Evolutionary conservation across 2,888 invertebrate species (phyloP), one percentile per base, ranked within the genome.

Genomic region (Tryphoninae sp.): DNA sequence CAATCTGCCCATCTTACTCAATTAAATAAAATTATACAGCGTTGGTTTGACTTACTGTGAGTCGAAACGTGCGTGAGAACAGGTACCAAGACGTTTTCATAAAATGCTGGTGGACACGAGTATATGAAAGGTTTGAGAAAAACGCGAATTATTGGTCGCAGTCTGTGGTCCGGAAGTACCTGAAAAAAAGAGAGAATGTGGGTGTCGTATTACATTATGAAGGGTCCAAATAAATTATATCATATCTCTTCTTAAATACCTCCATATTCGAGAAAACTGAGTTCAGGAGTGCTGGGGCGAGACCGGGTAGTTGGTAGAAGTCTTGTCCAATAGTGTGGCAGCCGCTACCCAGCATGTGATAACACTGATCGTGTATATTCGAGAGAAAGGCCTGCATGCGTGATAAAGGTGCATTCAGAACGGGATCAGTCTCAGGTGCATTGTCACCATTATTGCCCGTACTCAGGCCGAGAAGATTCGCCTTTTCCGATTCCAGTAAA

Each of bases 101-200:
- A 96, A 92, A 95, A 96, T 78, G 96, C 95, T 55, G 96, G 95
- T 73, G 98, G 98, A 90, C 98, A 98, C 85, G 96, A 96, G 90
- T 95, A 95, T 85, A 98, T 94, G 88, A 97, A 96, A 22, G 97
- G 96, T 89, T 97, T 97, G 87, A 98, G 93, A 90, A 98, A 97
- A 51, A 96, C 95, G 64, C 98, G 94, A 85, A 97, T 95, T 64
- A 98, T 94, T 2, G 96, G 96, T 76, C 97, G 94, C 88, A 98
- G 92, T 92, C 97, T 95, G 92, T 96, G 96, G 92, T 98, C 98
- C 53, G 98, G 97, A 89, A 98, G 94, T 82, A 93, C 93, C 92
- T 95, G 92, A 79, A 93, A 74, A 55, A 73, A 88, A 81, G 92
- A 16, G 11, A 45, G 6, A 11, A 79, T 19, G 1, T 13, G 33